phyloP scores from a whole-genome alignment of 2,888 invertebrate species.

The Drosophila nr. perissopoda region DNA sequence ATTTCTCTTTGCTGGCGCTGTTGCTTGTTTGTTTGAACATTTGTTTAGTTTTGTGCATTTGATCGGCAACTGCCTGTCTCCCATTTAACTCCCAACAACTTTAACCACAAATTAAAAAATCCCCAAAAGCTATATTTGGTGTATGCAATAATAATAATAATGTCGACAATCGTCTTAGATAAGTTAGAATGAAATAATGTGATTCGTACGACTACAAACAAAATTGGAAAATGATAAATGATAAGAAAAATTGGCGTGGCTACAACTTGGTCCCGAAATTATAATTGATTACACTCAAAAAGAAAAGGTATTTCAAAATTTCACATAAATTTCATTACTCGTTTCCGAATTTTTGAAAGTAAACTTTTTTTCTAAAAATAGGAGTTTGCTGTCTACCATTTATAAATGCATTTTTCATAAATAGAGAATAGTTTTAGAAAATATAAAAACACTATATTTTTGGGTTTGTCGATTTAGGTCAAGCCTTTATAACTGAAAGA shows the following conservation, averaged over 20 bases:
- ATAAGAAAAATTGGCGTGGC: neutral
- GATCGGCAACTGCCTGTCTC: constrained; percentile 35
- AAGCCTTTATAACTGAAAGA: neutral
- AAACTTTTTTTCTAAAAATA: neutral
- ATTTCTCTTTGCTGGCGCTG: constrained; percentile 7
- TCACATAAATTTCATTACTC: neutral
- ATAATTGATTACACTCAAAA: constrained; percentile 8
- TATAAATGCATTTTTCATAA: neutral
- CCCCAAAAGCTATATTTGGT: neutral
- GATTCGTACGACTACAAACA: neutral
- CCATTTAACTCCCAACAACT: neutral
- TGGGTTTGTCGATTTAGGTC: neutral
- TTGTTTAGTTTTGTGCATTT: constrained; percentile 71
- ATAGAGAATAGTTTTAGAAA: neutral
- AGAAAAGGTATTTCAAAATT: neutral
- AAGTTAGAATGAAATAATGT: neutral
- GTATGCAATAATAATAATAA: neutral
- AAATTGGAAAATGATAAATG: neutral
- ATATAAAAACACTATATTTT: neutral
- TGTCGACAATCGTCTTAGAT: neutral
- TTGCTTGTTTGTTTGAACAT: constrained; percentile 56
- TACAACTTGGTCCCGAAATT: constrained; percentile 17
- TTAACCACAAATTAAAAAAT: neutral
- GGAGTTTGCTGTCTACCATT: neutral
- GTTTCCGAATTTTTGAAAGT: neutral